Evolutionary conservation across 1,140 invertebrate species (phyloP), one percentile per base, ranked within the genome.

Genomic region (Phortica variegata): DNA sequence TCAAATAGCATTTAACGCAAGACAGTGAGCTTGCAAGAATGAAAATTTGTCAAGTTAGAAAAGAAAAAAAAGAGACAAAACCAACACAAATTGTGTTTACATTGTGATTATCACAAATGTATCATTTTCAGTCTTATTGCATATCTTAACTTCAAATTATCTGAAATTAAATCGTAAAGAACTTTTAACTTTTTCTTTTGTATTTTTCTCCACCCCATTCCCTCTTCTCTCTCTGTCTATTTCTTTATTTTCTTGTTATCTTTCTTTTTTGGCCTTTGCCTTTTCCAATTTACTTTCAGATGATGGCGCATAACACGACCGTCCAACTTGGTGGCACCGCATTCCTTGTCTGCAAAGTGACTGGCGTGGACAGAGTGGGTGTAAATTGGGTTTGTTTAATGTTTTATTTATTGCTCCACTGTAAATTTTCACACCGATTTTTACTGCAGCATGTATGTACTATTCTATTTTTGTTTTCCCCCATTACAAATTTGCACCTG

Each of bases 321-420:
- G 88, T 89, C 8, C 89, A 91, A 65, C 77, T 91, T 15, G 90
- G 89, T 13, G 87, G 87, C 41, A 89, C 87, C 1, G 89, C 89
- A 17, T 91, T 90, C 74, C 80, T 92, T n/a, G 86, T 90, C 75
- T 93, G 90, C 75, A 81, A 84, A 75, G 85, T 88, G 47, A 56
- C 73, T 50, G 74, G 74, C 54, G 74, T 76, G 65, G 74, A 76
- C 53, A 69, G 74, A 74, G 73, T 76, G 71, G 74, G 74, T 76
- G 74, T 76, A 62, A 75, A 75, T 75, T 76, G 74, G 74, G 73
- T 76, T 75, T 73, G 74, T 76, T 73, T 68, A n/a, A n/a, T n/a
- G n/a, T n/a, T n/a, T n/a, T 31, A 7, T 31, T 7, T 8, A 8
- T 31, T 31, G 7, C 7, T 7, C n/a, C 7, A 31, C 7, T 8